Base-by-base conservation (phyloP, 2,888 invertebrate genomes). In the Trileptium ribeirensis region DNA sequence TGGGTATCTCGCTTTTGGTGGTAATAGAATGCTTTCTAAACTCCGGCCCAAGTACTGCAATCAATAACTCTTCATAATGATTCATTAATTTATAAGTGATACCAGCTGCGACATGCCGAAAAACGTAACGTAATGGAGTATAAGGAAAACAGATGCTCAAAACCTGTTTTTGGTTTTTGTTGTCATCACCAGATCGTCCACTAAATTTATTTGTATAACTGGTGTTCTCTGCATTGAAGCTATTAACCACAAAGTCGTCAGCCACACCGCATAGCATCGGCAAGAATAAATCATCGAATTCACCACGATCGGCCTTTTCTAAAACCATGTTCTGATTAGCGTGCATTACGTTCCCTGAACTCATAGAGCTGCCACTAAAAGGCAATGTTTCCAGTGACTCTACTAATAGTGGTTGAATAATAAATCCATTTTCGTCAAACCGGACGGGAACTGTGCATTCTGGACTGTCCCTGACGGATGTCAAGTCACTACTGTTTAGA, bases 41-140 rank as follows among this genome's bases (percentile, higher is more conserved):
- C n/a, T n/a, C n/a, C n/a, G n/a, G n/a, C n/a, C n/a, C n/a, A n/a
- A n/a, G n/a, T n/a, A n/a, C n/a, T n/a, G n/a, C n/a, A n/a, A n/a
- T n/a, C n/a, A n/a, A n/a, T n/a, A 79, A 78, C n/a, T n/a, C n/a
- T 33, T 3, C 19, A 24, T 77, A 34, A 78, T 79, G 70, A 8
- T 29, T 1, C 0, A 87, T 87, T 29, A 87, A 82, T 29, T 86
- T 83, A 82, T 86, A 87, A 81, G 87, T 87, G 15, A 87, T 83
- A 8, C 85, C 82, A 3, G 86, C 86, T 19, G 83, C 82, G 0
- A 87, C 81, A 1, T 86, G 84, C 79, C 84, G 86, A 33, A 87
- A 82, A 0, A 85, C 84, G 79, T 83, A 83, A 39, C 83, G 82
- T 33, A 84, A 81, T 24, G 84, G 83, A 8, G 87, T 85, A 83